These are phyloP conservation scores for Pteronotus mesoamericanus DNA, from an alignment of 2,797 vertebrate species.

Conservation along the genomic window DNA sequence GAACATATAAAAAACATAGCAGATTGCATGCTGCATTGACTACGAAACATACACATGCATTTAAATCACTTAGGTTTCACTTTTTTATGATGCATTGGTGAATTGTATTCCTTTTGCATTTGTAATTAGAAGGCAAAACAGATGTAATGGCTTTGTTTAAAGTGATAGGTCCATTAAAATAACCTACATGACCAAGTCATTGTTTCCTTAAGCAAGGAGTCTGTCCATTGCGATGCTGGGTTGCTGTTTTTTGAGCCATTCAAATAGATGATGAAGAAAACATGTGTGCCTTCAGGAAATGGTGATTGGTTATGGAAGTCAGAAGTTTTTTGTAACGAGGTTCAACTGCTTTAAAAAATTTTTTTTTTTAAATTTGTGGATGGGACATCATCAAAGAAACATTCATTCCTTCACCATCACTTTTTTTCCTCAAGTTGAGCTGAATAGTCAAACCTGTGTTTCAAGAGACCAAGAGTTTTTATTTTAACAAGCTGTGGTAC, in stretches of 20 bases:
- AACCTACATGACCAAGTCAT: conserved; percentile 54
- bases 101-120: conserved; percentile 71
- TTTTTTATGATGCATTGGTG: conserved; percentile 71
- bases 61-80: conserved; percentile 78
- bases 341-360: not conserved
- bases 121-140: conserved; percentile 76
- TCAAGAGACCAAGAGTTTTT: not conserved
- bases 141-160: conserved; percentile 73
- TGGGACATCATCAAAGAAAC: not conserved
- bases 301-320: conserved; percentile 20
- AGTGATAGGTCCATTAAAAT: conserved; percentile 72
- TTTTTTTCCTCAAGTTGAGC: conserved; percentile 12
- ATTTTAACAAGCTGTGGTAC: conserved; percentile 10
- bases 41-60: conserved; percentile 69
- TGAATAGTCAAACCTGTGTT: not conserved
- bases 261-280: conserved; percentile 41
- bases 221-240: conserved; percentile 29
- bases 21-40: conserved; percentile 73
- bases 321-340: conserved; percentile 21
- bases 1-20: conserved; percentile 74
- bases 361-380: not conserved
- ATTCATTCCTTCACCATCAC: not conserved
- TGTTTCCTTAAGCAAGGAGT: conserved; percentile 60
- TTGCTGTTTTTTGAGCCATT: conserved; percentile 31
- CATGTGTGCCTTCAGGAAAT: conserved; percentile 35